A percentile compares a stretch with the other conserved stretches of the same genome.
Conservation (phyloP, 2,888 invertebrate species). For the Magallana nippona region DNA sequence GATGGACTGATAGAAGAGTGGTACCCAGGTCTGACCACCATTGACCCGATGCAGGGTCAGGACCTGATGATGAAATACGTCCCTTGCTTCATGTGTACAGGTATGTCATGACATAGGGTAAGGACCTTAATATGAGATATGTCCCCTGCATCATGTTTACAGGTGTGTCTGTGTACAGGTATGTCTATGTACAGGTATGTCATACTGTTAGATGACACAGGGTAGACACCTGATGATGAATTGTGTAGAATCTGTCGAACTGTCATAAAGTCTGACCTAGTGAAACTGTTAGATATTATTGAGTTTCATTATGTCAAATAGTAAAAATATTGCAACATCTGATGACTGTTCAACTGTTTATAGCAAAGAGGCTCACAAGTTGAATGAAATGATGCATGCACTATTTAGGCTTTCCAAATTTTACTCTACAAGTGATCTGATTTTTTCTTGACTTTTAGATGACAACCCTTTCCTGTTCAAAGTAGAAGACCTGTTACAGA, state of each 20-base stretch:
- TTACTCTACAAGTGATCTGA: background rate
- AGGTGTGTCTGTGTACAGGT: conserved; percentile 52
- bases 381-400: no score
- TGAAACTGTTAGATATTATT: no score
- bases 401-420: background rate
- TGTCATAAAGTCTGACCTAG: no score
- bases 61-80: conserved; percentile 70
- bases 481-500: conserved; percentile 67
- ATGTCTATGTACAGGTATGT: no score
- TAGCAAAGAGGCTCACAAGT: no score
- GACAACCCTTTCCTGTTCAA: conserved; percentile 59
- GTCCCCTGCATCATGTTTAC: conserved; percentile 70
- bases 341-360: no score
- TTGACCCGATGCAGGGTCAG: conserved; percentile 72
- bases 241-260: no score
- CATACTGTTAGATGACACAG: no score
- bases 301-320: no score
- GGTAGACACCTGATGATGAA: no score
- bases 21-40: conserved; percentile 75
- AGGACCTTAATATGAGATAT: conserved; percentile 57
- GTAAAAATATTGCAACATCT: no score
- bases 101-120: conserved; percentile 50
- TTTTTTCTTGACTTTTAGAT: background rate
- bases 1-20: conserved; percentile 77
- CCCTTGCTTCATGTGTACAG: conserved; percentile 70